phyloP scores from a whole-genome alignment of 2,888 invertebrate genomes.

The Diloba caeruleocephala region DNA sequence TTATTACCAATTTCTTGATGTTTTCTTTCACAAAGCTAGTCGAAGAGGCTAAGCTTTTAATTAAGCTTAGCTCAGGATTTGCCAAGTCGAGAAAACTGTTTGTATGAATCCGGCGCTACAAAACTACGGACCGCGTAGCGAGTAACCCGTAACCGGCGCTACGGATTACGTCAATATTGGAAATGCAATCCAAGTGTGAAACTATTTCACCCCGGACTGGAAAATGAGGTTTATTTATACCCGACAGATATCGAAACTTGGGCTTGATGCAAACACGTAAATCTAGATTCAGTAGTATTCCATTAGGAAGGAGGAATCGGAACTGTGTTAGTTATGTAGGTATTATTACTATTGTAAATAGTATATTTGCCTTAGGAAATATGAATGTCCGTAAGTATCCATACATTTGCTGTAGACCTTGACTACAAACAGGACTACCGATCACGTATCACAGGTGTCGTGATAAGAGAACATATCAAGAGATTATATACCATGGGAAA shows the following conservation, averaged over 20 bases:
- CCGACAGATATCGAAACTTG: constrained; percentile 34
- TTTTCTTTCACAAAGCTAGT: constrained; percentile 7
- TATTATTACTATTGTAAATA: constrained; percentile 6
- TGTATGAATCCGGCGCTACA: constrained; percentile 30
- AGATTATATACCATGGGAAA: constrained; percentile 3
- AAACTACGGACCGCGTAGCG: constrained; percentile 25
- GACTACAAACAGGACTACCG: constrained; percentile 11
- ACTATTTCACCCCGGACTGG: constrained; percentile 30
- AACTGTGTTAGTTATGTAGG: neutral
- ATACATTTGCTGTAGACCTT: constrained; percentile 17
- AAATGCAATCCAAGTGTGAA: constrained; percentile 48
- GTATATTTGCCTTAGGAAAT: constrained; percentile 9
- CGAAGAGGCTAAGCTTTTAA: constrained; percentile 21
- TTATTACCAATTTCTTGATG: constrained; percentile 11
- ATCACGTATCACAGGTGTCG: constrained; percentile 27
- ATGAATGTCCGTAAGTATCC: constrained; percentile 6
- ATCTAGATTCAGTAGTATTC: constrained; percentile 19
- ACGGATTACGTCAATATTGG: constrained; percentile 42
- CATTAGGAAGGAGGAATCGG: constrained; percentile 7
- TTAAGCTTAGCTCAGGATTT: constrained; percentile 36
- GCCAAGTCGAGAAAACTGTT: constrained; percentile 10
- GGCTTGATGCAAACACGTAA: constrained; percentile 24
- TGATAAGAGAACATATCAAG: constrained; percentile 18
- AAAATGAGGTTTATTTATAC: constrained; percentile 43
- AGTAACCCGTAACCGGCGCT: constrained; percentile 30